A percentile compares a stretch with the other conserved stretches of the same genome.
These are phyloP conservation scores for Aplodontia rufa DNA, from an alignment of 2,113 vertebrate species.

Conservation along the genomic window DNA sequence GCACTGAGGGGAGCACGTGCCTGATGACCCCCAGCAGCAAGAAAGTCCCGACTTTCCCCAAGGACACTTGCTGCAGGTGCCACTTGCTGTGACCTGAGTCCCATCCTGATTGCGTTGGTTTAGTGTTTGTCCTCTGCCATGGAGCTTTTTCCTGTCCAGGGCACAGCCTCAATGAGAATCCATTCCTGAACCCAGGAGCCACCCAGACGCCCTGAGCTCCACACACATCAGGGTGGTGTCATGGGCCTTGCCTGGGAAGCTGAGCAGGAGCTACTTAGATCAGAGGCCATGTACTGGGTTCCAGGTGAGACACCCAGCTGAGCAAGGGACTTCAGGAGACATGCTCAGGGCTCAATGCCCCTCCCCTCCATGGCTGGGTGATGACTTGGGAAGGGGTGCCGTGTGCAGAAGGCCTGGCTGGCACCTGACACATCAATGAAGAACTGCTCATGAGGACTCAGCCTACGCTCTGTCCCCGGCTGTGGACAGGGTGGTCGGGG, in stretches of 20 bases:
- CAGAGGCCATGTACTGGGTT: neutral
- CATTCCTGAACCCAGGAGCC: neutral
- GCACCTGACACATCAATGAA: fast-evolving
- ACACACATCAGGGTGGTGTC: fast-evolving
- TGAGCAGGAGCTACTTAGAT: no score
- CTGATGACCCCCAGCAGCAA: no score
- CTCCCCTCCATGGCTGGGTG: no score
- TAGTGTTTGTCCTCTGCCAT: neutral
- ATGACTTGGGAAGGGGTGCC: no score
- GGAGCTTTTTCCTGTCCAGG: neutral
- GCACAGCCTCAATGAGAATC: no score
- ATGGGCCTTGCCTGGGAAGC: neutral
- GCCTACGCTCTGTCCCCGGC: neutral
- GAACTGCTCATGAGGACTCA: fast-evolving
- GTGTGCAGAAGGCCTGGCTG: no score
- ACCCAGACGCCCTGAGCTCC: no score
- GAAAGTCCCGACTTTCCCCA: no score
- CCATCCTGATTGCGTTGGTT: no score
- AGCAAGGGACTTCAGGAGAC: no score
- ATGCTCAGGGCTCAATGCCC: no score
- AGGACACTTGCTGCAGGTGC: neutral
- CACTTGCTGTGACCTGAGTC: neutral
- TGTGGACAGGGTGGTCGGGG: no score
- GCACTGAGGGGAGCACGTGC: neutral
- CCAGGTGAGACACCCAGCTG: neutral